phyloP scores from a whole-genome alignment of 2,113 vertebrate genomes.

The Nycticebus coucang region DNA sequence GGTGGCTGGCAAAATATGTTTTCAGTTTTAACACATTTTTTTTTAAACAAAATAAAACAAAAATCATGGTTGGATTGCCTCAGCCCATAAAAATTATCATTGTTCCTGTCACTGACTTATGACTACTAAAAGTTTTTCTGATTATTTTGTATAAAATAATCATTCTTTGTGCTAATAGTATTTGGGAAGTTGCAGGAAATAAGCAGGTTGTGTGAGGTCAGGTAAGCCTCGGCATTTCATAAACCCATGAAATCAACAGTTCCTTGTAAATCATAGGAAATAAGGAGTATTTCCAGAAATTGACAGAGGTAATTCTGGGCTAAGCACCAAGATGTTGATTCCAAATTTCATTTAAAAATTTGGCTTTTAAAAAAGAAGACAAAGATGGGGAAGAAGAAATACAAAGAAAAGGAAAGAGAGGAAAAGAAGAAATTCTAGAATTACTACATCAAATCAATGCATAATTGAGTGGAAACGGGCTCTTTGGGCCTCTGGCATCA shows the following conservation, averaged over 20 bases:
- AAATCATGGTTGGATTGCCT: background rate
- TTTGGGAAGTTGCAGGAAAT: background rate
- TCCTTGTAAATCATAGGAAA: constrained; percentile 37
- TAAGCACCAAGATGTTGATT: background rate
- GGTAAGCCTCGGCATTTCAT: background rate
- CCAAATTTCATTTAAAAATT: background rate
- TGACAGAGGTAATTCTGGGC: background rate
- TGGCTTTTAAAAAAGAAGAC: background rate
- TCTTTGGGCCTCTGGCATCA: background rate
- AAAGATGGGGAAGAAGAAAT: background rate
- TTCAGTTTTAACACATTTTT: constrained; percentile 72
- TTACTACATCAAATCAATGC: background rate
- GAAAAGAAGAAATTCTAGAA: background rate
- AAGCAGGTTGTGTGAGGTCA: background rate
- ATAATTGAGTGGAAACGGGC: background rate
- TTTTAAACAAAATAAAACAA: constrained; percentile 60
- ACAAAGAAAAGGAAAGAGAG: background rate
- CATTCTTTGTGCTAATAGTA: background rate
- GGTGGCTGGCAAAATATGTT: constrained; percentile 73
- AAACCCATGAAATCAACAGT: background rate
- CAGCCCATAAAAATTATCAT: background rate
- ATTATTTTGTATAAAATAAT: constrained; percentile 41
- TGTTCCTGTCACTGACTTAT: constrained; percentile 3
- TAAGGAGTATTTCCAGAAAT: constrained; percentile 28
- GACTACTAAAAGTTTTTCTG: background rate